phyloP scores from a whole-genome alignment of 2,113 vertebrate species.

The Halichoerus grypus region DNA sequence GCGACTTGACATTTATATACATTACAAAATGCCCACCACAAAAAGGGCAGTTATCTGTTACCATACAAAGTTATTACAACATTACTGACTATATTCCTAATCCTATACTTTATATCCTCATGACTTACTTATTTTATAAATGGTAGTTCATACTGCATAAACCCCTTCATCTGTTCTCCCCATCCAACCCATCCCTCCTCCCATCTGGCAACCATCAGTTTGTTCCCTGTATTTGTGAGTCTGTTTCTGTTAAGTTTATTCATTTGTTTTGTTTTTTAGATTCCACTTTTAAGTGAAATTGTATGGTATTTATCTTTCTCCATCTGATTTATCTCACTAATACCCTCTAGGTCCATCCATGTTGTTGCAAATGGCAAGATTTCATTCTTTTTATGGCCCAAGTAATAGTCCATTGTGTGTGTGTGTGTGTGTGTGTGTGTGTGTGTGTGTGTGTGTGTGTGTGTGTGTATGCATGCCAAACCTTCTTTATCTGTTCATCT shows the following conservation, averaged over 20 bases:
- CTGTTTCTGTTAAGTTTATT: background rate
- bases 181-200: background rate
- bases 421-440: background rate
- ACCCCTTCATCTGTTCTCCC: background rate
- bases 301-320: background rate
- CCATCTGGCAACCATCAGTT: background rate
- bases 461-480: background rate
- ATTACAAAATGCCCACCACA: background rate
- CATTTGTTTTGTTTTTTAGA: background rate
- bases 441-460: background rate
- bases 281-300: background rate
- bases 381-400: background rate
- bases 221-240: background rate
- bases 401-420: background rate
- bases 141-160: background rate
- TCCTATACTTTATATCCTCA: background rate
- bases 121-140: background rate
- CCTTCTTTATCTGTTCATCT: background rate
- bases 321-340: background rate
- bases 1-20: background rate
- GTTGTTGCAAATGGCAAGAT: background rate
- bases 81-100: background rate
- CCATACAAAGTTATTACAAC: background rate
- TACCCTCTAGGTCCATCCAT: background rate
- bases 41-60: background rate